Percentiles rank a stretch among this genome's conserved stretches.
Evolutionary conservation across 2,797 vertebrate species (phyloP).

Genomic region (Enteromius treurensis): DNA sequence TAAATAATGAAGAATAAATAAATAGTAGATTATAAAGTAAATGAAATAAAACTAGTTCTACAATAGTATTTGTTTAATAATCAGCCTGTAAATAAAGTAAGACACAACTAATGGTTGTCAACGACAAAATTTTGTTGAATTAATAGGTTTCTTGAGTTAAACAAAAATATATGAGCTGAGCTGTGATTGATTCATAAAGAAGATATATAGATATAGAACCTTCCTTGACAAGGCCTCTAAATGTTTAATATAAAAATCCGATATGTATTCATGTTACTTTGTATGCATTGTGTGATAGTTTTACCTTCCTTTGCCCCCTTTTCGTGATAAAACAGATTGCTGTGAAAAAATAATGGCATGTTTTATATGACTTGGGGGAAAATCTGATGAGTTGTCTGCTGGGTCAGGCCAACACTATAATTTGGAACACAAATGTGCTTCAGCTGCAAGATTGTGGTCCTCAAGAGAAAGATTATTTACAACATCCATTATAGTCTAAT

Average conservation of each 20-base stretch:
- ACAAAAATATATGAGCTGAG: too few species aligned
- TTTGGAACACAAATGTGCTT: conserved; percentile 17
- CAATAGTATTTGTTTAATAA: too few species aligned
- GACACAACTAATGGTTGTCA: too few species aligned
- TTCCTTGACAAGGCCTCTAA: not conserved
- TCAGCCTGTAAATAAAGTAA: too few species aligned
- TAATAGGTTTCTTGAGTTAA: too few species aligned
- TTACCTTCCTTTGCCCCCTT: not conserved
- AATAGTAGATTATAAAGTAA: too few species aligned
- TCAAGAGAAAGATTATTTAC: conserved; percentile 18
- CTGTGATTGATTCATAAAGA: too few species aligned
- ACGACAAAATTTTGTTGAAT: too few species aligned
- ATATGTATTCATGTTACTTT: not conserved
- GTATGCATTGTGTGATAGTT: not conserved
- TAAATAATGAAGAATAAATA: too few species aligned
- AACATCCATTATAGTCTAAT: not conserved
- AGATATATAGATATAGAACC: not conserved
- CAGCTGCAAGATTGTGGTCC: not conserved
- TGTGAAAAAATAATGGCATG: conserved; percentile 13
- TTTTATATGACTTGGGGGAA: conserved; percentile 1
- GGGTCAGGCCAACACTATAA: conserved; percentile 8
- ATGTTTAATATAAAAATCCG: not conserved
- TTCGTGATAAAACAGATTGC: not conserved
- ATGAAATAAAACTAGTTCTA: too few species aligned
- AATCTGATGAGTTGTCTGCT: not conserved